Evolutionary conservation across 2,888 invertebrate species (phyloP).

Genomic region (Xylota segnis): DNA sequence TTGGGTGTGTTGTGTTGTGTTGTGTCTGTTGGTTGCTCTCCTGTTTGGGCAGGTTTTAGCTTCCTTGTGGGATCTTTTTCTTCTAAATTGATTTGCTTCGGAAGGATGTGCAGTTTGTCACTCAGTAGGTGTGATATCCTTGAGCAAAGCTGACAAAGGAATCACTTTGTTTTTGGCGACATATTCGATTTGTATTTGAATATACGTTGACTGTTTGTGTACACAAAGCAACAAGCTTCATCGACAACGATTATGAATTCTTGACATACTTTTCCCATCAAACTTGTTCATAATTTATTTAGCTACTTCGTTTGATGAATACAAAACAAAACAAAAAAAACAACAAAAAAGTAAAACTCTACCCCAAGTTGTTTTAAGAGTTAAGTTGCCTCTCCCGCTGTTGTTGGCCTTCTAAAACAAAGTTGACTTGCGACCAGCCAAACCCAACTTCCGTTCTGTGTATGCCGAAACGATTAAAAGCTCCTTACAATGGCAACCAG

Average conservation of each 20-base stretch:
- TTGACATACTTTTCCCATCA: constrained; percentile 34
- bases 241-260: constrained; percentile 18
- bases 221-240: background rate
- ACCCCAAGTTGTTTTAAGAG: constrained; percentile 25
- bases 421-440: constrained; percentile 60
- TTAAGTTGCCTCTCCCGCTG: constrained; percentile 30
- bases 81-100: constrained; percentile 70
- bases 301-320: background rate
- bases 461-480: constrained; percentile 57
- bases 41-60: constrained; percentile 81
- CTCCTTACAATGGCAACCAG: constrained; percentile 39
- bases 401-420: constrained; percentile 50
- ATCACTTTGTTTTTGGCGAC: constrained; percentile 19
- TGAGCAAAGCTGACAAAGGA: constrained; percentile 36
- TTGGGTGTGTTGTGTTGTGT: constrained; percentile 15
- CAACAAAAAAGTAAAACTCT: background rate
- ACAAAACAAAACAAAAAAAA: background rate
- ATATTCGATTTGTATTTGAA: constrained; percentile 2
- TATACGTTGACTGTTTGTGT: background rate
- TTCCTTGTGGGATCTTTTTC: constrained; percentile 80
- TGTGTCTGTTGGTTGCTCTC: constrained; percentile 47
- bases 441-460: constrained; percentile 48
- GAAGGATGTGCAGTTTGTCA: constrained; percentile 51
- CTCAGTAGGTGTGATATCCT: constrained; percentile 66
- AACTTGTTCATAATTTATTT: constrained; percentile 44